Base-by-base conservation (phyloP, 2,797 vertebrate species). In the Amblyopsis hoosieri region DNA sequence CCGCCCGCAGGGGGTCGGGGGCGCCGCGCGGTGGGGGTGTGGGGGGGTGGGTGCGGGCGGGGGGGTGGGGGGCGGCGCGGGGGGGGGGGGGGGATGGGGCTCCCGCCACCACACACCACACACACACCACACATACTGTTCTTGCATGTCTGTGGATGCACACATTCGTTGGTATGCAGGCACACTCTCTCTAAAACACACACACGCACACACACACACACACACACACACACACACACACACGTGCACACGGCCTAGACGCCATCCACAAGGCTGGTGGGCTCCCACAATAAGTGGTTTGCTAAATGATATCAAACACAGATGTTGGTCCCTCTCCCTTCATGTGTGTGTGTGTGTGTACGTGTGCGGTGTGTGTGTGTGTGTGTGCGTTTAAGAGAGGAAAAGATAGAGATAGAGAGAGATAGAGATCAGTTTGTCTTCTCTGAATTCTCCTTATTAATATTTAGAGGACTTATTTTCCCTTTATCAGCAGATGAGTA, bases 301-400 rank as follows among this genome's bases (percentile, higher is more conserved):
- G 85, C 85, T 89, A 87, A 89, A 87, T 81, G 76, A 88, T 90
- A 92, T 91, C 87, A 90, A 85, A 92, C 81, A 87, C 91, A 92
- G 90, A 91, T 92, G 91, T 90, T 90, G 91, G 88, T 86, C 51
- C 33, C 0, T 45, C 46, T 84, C 88, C 85, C 82, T 74, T 68
- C 74, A 65, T 79, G 76, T 78, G 74, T 66, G 60, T 62, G 68
- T 80, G 69, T 79, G 54, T 63, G 57, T 48, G 48, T 42, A 47
- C 46, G 76, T 64, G 51, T 51, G 13, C 42, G 31, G 31, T 12
- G 59, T 33, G 49, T 17, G n/a, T 42, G 49, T 31, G 19, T 23
- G 19, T 54, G 37, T 17, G 57, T 19, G 45, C 12, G 54, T 15
- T 23, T 23, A 23, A 23, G 19, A 23, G 19, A 23, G 19, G 3